Evolutionary conservation across 2,797 vertebrate genomes (phyloP).

Genomic region (Malacoraja senta): DNA sequence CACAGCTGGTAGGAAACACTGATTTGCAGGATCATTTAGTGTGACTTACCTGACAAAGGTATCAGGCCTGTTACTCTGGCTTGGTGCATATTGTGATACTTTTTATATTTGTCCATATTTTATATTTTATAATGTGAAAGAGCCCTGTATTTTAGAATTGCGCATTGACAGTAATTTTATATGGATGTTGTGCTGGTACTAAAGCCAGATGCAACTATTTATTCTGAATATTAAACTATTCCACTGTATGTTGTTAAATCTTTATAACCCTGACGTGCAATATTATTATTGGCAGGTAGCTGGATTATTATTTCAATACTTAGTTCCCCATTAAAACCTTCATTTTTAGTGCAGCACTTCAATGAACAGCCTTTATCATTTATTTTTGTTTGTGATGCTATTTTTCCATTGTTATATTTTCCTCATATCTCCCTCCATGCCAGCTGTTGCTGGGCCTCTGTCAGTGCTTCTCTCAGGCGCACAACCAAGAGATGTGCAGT

Average conservation of each 20-base stretch:
- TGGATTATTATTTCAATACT: neutral
- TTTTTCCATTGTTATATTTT: neutral
- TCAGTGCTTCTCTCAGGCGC: neutral
- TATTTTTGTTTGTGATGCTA: neutral
- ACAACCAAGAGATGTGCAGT: neutral
- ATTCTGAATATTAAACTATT: constrained; percentile 26
- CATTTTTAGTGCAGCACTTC: neutral
- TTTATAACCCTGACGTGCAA: neutral
- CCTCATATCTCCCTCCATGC: neutral
- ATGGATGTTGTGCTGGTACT: no score
- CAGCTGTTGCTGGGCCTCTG: neutral
- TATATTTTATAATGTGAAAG: neutral
- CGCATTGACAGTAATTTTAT: neutral
- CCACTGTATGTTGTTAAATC: constrained; percentile 14
- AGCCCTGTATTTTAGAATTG: neutral
- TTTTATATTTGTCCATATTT: neutral
- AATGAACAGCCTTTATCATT: neutral
- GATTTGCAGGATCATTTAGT: neutral
- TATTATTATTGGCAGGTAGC: constrained; percentile 15
- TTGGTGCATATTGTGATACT: neutral
- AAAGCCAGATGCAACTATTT: constrained; percentile 8
- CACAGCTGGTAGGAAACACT: no score
- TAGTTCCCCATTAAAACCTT: neutral
- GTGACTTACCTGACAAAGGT: neutral
- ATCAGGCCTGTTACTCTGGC: neutral